These are phyloP conservation scores for Aphelocoma californica DNA, from an alignment of 2,797 vertebrate species.

Conservation along the genomic window DNA sequence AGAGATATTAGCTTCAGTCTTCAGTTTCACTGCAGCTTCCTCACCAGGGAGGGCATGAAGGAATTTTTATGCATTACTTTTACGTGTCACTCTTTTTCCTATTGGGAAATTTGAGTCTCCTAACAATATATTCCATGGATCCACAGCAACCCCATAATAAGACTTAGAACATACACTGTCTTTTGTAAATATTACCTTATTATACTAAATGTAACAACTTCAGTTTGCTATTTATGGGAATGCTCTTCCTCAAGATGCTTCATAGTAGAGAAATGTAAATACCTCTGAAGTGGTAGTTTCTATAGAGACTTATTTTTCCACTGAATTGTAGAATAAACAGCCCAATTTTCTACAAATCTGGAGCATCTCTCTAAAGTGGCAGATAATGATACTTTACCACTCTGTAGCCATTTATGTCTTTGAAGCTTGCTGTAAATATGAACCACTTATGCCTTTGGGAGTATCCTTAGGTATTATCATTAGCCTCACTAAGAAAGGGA, in stretches of 20 bases:
- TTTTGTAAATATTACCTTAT: constrained; percentile 28
- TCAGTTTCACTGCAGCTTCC: background rate
- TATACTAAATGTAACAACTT: background rate
- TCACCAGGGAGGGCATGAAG: background rate
- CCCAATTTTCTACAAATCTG: constrained; percentile 14
- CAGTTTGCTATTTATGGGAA: constrained; percentile 37
- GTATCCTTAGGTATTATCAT: background rate
- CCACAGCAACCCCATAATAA: background rate
- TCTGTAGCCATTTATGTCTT: background rate
- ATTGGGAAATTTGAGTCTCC: background rate
- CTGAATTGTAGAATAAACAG: constrained; percentile 38
- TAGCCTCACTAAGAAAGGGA: background rate
- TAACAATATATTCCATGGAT: background rate
- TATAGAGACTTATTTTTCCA: constrained; percentile 55
- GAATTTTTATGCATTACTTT: background rate
- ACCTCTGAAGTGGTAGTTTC: constrained; percentile 48
- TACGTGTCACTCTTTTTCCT: background rate
- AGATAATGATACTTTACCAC: background rate
- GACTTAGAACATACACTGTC: background rate
- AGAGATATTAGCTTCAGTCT: background rate
- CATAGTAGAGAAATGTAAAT: constrained; percentile 36
- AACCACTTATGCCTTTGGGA: background rate
- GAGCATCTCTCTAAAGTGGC: background rate
- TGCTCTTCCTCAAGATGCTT: constrained; percentile 35
- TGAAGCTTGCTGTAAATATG: constrained; percentile 5